These are phyloP conservation scores for Urophycis tenuis DNA, from an alignment of 2,797 vertebrate species.

Conservation along the genomic window DNA sequence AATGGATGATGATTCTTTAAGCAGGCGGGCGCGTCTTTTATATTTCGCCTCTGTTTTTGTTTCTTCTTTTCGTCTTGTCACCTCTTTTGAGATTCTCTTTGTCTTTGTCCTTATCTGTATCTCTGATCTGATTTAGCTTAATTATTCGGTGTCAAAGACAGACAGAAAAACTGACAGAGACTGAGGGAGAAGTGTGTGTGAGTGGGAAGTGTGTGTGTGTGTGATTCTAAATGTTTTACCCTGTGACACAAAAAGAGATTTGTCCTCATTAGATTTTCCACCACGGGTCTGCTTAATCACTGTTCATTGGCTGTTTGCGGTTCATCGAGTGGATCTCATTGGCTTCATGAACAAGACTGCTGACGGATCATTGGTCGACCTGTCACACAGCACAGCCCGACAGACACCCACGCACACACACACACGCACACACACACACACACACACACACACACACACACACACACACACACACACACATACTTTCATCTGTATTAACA, in stretches of 20 bases:
- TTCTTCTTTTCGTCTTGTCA: background rate
- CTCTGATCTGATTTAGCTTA: background rate
- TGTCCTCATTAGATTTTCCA: conserved; percentile 42
- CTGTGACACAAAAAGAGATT: conserved; percentile 16
- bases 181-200: conserved; percentile 4
- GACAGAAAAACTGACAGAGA: background rate
- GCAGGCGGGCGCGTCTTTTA: conserved; percentile 50
- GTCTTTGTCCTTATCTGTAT: background rate
- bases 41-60: background rate
- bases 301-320: conserved; percentile 37
- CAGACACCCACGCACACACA: conserved; percentile 17
- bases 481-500: background rate
- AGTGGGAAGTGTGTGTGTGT: conserved; percentile 9
- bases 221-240: background rate
- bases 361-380: conserved; percentile 34
- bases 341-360: conserved; percentile 44
- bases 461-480: background rate
- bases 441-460: background rate
- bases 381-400: conserved; percentile 20
- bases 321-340: conserved; percentile 43
- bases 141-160: background rate
- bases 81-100: background rate
- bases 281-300: conserved; percentile 46
- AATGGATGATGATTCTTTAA: conserved; percentile 47
- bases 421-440: conserved; percentile 6